A percentile compares a stretch with the other conserved stretches of the same genome.
Evolutionary conservation across 2,888 invertebrate genomes (phyloP).

Genomic region (Noctua comes): DNA sequence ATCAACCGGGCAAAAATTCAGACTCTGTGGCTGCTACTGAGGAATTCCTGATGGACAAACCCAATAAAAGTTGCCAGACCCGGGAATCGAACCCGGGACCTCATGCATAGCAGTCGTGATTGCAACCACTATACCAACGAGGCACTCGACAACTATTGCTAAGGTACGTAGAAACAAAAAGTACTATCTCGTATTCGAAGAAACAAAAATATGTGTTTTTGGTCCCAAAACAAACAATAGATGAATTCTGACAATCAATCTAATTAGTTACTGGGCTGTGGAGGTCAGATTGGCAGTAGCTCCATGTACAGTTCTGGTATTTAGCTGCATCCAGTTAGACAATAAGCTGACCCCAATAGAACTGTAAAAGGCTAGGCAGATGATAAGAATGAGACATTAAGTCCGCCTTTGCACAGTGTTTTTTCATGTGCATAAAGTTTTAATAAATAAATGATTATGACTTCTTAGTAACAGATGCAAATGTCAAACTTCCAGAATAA

Average conservation of each 20-base stretch:
- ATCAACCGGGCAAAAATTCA: too few relatives aligned
- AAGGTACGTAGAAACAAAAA: background rate
- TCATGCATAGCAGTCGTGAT: too few relatives aligned
- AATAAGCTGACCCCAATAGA: background rate
- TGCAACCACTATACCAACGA: too few relatives aligned
- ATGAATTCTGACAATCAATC: background rate
- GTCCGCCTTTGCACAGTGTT: background rate
- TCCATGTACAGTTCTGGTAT: background rate
- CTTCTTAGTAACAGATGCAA: background rate
- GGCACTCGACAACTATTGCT: too few relatives aligned
- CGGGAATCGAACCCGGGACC: too few relatives aligned
- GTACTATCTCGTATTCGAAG: background rate
- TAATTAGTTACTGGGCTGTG: background rate
- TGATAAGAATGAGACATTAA: background rate
- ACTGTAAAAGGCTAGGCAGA: background rate
- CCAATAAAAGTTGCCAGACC: too few relatives aligned
- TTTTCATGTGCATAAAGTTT: background rate
- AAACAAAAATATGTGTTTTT: background rate
- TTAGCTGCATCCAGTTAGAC: background rate
- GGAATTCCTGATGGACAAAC: too few relatives aligned
- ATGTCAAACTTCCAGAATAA: background rate
- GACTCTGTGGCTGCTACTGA: too few relatives aligned
- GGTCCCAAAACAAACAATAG: background rate
- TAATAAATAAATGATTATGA: background rate
- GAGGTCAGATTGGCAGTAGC: background rate